Evolutionary conservation across 2,888 invertebrate species (phyloP), one percentile per base, ranked within the genome.

Genomic region (Crematogaster levior): DNA sequence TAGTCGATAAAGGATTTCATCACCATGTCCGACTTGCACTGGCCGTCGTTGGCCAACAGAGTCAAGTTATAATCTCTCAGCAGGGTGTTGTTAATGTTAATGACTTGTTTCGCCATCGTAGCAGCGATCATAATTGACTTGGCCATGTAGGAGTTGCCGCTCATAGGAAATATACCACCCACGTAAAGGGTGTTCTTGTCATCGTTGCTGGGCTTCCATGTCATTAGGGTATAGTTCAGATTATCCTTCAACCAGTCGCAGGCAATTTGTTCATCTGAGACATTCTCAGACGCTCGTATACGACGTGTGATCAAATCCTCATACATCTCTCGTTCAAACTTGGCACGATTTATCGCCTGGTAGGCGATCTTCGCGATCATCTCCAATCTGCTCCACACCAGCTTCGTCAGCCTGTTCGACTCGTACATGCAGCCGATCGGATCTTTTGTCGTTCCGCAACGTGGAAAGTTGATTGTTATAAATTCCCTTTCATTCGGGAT

Each of bases 1-100:
- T 96, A 97, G 85, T 97, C 96, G 79, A 97, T 97, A 92, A 97
- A 97, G 0, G 96, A 95, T 86, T 96, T 97, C 96, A 97, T 96
- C 0, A 97, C 97, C 86, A 96, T 95, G 91, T 97, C 97, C 0
- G 97, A 95, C 81, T 96, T 95, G 92, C 97, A 98, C 86, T 96
- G 95, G 0, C 97, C 97, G 91, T 97, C 96, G 63, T 95, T 95
- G 0, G 95, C 94, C 12, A 95, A 88, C 82, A 97, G 91, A 56
- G 95, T 93, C 24, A 98, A 91, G 18, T 95, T 94, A 91, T 97
- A 97, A 86, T 97, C 96, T 0, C 95, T 93, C 40, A 97, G 93
- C 12, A 97, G 93, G 0, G 94, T 93, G 0, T 92, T 90, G 91
- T 97, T 96, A 0, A 86, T 83, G 91, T 97, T 97, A 73, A 98